These are phyloP conservation scores for Bovichtus variegatus DNA, from an alignment of 2,797 vertebrate species.

Conservation along the genomic window DNA sequence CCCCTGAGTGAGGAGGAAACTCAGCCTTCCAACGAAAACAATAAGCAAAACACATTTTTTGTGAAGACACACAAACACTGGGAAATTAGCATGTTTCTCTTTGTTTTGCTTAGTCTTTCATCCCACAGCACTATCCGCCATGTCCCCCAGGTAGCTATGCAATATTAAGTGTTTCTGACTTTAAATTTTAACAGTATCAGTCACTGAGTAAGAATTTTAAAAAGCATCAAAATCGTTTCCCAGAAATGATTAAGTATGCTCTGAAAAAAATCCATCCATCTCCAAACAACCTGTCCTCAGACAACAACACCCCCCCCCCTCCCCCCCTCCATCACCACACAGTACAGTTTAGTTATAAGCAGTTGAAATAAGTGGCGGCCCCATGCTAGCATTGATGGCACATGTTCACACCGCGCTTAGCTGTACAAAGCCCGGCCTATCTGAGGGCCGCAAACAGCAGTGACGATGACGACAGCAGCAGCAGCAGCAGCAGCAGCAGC, in stretches of 20 bases:
- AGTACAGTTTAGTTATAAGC: slow-evolving; percentile 12
- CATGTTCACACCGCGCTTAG: slow-evolving; percentile 39
- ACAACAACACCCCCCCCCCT: background rate
- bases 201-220: background rate
- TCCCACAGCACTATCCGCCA: background rate
- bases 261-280: background rate
- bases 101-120: slow-evolving; percentile 17
- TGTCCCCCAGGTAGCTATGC: background rate
- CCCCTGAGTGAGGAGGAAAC: slow-evolving; percentile 30
- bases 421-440: slow-evolving; percentile 36
- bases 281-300: slow-evolving; percentile 15
- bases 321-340: too few relatives aligned
- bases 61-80: slow-evolving; percentile 22
- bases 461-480: slow-evolving; percentile 27
- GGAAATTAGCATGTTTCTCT: slow-evolving; percentile 3
- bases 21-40: slow-evolving; percentile 33
- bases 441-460: slow-evolving; percentile 30
- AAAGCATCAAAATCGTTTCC: background rate
- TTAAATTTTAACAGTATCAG: background rate
- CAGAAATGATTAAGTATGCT: background rate
- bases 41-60: background rate
- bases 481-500: slow-evolving; percentile 39
- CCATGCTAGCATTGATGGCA: slow-evolving; percentile 29
- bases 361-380: slow-evolving; percentile 31
- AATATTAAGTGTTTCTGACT: background rate